These are phyloP conservation scores for Nomada fabriciana DNA, from an alignment of 2,888 invertebrate genomes.

Conservation along the genomic window DNA sequence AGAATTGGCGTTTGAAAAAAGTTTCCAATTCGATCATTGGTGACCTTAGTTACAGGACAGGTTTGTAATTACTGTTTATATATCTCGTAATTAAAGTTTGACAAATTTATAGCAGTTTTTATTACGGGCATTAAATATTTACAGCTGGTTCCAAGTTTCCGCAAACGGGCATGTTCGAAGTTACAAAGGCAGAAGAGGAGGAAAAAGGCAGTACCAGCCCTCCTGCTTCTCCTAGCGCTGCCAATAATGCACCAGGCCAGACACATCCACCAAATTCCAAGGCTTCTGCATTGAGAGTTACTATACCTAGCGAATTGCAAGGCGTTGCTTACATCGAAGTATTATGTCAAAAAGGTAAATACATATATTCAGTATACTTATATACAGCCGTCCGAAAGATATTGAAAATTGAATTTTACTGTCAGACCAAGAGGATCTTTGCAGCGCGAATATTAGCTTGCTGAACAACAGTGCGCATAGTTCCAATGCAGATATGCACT, in stretches of 20 bases:
- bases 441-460: slow-evolving; percentile 92
- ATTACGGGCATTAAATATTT: slow-evolving; percentile 5
- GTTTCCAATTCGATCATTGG: slow-evolving; percentile 97
- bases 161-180: slow-evolving; percentile 97
- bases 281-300: slow-evolving; percentile 93
- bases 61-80: slow-evolving; percentile 74
- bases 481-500: slow-evolving; percentile 92
- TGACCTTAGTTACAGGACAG: slow-evolving; percentile 96
- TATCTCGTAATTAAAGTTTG: background rate
- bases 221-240: slow-evolving; percentile 85
- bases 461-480: slow-evolving; percentile 91
- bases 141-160: slow-evolving; percentile 95
- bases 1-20: slow-evolving; percentile 98
- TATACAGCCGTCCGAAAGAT: background rate
- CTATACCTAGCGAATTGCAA: slow-evolving; percentile 96
- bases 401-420: background rate
- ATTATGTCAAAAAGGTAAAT: slow-evolving; percentile 94
- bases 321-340: slow-evolving; percentile 98
- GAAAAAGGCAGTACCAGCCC: slow-evolving; percentile 85
- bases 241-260: slow-evolving; percentile 84
- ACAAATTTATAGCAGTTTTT: background rate
- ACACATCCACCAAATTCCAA: slow-evolving; percentile 86
- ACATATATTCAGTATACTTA: background rate
- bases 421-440: slow-evolving; percentile 94
- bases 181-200: slow-evolving; percentile 96